Evolutionary conservation across 30 jellyfish, hydroid and myxozoan species (phyloP).

Genomic region (Cassiopea andromeda): DNA sequence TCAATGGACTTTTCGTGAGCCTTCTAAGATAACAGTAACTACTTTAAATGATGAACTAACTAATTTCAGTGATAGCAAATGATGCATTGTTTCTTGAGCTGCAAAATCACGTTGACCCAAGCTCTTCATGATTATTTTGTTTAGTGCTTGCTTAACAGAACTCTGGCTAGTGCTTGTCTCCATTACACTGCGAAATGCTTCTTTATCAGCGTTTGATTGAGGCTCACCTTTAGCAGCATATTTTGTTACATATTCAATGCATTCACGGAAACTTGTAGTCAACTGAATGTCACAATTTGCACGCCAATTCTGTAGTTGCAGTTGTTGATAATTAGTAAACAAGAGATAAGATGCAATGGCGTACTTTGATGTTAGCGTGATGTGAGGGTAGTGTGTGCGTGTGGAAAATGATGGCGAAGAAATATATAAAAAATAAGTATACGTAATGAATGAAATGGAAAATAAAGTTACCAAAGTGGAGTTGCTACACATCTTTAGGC

Average conservation of each 20-base stretch:
- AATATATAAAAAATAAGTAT: no score
- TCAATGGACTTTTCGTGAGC: conserved; percentile 12
- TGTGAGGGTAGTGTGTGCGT: no score
- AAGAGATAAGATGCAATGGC: no score
- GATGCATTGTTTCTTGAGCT: conserved; percentile 79
- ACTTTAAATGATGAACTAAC: conserved; percentile 62
- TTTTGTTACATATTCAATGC: conserved; percentile 72
- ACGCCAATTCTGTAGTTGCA: conserved; percentile 69
- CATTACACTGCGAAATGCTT: conserved; percentile 63
- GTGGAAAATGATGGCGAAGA: no score
- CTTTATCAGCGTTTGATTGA: conserved; percentile 43
- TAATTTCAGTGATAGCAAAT: conserved; percentile 46
- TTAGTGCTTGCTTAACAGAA: conserved; percentile 19
- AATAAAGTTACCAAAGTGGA: no score
- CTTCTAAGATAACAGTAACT: conserved; percentile 42
- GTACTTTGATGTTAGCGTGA: no score
- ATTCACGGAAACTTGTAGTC: conserved; percentile 61
- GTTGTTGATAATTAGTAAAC: conserved; percentile 18
- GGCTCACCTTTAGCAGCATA: conserved; percentile 72
- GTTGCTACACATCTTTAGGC: no score
- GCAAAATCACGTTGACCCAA: conserved; percentile 77
- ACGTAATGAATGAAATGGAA: no score
- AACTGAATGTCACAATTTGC: conserved; percentile 75
- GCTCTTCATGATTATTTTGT: conserved; percentile 59
- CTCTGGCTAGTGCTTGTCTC: conserved; percentile 18